These are phyloP conservation scores for Venustaconcha ellipsiformis DNA, from an alignment of 1,140 invertebrate species.

Conservation along the genomic window DNA sequence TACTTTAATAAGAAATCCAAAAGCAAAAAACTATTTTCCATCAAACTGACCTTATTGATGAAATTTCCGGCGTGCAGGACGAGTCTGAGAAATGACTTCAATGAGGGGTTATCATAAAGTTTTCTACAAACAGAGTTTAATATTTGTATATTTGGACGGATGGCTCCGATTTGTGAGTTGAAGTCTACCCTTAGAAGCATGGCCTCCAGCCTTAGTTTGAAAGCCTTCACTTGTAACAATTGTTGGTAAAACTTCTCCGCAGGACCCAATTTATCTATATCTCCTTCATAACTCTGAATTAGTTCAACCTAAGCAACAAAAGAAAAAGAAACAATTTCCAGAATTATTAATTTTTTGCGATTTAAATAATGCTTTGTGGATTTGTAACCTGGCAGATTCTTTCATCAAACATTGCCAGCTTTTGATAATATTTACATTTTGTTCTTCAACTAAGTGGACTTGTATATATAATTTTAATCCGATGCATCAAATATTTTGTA, in stretches of 20 bases:
- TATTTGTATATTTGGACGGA: slow-evolving; percentile 56
- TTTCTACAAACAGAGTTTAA: slow-evolving; percentile 48
- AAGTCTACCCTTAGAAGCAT: slow-evolving; percentile 83
- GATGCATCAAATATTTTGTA: too few relatives aligned
- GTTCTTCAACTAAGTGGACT: too few relatives aligned
- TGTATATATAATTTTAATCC: too few relatives aligned
- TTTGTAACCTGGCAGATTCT: too few relatives aligned
- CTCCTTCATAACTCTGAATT: slow-evolving; percentile 55
- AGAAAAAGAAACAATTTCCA: neutral
- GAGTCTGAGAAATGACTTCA: slow-evolving; percentile 62
- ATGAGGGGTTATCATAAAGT: slow-evolving; percentile 57
- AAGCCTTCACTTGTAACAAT: slow-evolving; percentile 53
- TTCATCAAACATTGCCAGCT: too few relatives aligned
- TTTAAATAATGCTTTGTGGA: too few relatives aligned
- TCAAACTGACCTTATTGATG: slow-evolving; percentile 61
- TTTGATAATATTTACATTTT: too few relatives aligned
- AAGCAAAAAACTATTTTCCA: too few relatives aligned
- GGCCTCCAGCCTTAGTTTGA: slow-evolving; percentile 91
- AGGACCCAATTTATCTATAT: slow-evolving; percentile 56
- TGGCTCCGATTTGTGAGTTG: slow-evolving; percentile 53
- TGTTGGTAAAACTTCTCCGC: slow-evolving; percentile 65
- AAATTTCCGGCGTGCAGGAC: slow-evolving; percentile 68
- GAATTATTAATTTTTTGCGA: neutral
- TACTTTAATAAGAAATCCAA: too few relatives aligned
- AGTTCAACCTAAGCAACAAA: slow-evolving; percentile 50